Conservation (phyloP, 2,113 vertebrate genomes). For the Pluvianellus socialis region DNA sequence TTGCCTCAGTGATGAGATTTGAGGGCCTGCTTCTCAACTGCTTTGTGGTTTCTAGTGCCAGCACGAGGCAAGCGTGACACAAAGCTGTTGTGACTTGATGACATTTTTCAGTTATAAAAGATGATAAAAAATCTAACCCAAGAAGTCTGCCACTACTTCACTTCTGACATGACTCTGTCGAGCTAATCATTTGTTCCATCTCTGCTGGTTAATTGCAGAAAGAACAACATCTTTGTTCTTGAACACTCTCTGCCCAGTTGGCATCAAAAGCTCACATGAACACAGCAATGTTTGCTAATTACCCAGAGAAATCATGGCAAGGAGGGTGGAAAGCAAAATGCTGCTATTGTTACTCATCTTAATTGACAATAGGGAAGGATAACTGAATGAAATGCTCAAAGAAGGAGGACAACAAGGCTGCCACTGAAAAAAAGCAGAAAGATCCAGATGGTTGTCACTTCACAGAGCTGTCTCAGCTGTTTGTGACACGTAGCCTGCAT, state of each 20-base stretch:
- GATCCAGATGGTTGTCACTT: constrained; percentile 41
- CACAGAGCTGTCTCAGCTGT: constrained; percentile 30
- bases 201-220: not conserved
- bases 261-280: not conserved
- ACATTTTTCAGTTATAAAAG: not conserved
- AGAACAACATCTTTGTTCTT: not conserved
- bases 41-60: not conserved
- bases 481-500: not conserved
- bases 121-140: not conserved
- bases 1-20: not conserved
- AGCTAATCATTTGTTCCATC: not conserved
- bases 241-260: not conserved
- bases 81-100: not conserved
- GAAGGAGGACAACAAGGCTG: not conserved
- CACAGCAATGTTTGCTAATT: not conserved
- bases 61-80: not conserved
- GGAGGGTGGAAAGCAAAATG: not conserved
- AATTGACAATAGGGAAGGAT: not conserved
- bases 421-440: not conserved
- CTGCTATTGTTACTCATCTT: not conserved
- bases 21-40: not conserved
- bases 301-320: not conserved
- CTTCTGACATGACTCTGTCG: not conserved
- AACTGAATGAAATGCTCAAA: not conserved
- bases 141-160: not conserved